phyloP scores from a whole-genome alignment of 2,113 vertebrate genomes.

The Sander vitreus region DNA sequence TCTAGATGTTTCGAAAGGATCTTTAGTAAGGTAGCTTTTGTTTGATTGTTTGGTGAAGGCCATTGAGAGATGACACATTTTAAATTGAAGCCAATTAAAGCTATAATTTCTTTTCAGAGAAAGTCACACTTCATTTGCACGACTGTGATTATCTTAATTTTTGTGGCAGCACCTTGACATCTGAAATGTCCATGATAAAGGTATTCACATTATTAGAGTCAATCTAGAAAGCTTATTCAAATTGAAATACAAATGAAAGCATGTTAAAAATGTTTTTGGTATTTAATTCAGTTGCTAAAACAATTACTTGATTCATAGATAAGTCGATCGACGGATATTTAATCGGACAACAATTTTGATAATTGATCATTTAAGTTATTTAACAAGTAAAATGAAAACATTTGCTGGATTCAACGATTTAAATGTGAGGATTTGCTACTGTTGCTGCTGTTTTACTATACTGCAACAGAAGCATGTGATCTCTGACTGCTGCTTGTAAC shows the following conservation, averaged over 20 bases:
- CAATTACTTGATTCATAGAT: background rate
- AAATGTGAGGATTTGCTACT: background rate
- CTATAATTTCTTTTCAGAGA: background rate
- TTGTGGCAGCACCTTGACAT: background rate
- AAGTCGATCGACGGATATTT: background rate
- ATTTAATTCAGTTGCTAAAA: background rate
- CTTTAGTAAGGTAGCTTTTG: slow-evolving; percentile 28
- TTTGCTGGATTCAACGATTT: background rate
- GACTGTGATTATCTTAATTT: background rate
- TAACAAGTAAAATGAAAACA: background rate
- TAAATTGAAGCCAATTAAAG: slow-evolving; percentile 5
- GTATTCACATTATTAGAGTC: background rate
- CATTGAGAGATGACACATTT: slow-evolving; percentile 17
- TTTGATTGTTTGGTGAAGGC: slow-evolving; percentile 32
- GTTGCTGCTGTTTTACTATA: background rate
- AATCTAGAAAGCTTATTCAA: background rate
- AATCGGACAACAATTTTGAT: background rate
- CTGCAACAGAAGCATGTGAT: slow-evolving; percentile 1
- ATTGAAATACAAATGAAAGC: background rate
- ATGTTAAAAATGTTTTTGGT: background rate
- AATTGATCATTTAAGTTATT: background rate
- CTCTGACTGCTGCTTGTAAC: slow-evolving; percentile 13
- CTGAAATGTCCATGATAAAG: background rate
- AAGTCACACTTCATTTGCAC: background rate
- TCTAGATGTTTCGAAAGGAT: slow-evolving; percentile 25